A percentile compares a stretch with the other conserved stretches of the same genome.
Conservation (phyloP, 92 coral and sea anemone species). For the Anthopleura xanthogrammica region DNA sequence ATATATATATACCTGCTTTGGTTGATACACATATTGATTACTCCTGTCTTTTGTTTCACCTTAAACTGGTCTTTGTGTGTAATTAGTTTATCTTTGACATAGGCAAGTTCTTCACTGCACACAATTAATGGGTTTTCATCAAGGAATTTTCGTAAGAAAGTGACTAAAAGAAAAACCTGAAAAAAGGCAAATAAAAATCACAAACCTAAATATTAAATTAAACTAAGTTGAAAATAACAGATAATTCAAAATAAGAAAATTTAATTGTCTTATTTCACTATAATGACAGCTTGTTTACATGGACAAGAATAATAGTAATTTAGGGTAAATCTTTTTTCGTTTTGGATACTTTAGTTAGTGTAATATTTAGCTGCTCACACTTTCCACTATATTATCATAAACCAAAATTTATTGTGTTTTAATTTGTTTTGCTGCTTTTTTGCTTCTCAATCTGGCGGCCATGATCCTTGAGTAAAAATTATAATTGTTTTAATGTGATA, state of each 20-base stretch:
- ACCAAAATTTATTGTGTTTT: too few relatives aligned
- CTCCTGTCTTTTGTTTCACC: conserved; percentile 89
- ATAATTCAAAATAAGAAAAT: not conserved
- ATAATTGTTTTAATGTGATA: too few relatives aligned
- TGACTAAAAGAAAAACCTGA: conserved; percentile 63
- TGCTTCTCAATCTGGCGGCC: too few relatives aligned
- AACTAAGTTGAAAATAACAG: not conserved
- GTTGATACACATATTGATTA: conserved; percentile 57
- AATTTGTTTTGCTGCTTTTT: too few relatives aligned
- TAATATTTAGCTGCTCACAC: too few relatives aligned
- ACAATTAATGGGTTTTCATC: conserved; percentile 94
- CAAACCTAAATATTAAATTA: not conserved
- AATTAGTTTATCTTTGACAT: conserved; percentile 73
- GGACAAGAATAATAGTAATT: too few relatives aligned
- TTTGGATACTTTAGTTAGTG: too few relatives aligned
- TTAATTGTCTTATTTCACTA: too few relatives aligned
- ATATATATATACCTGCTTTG: conserved; percentile 60
- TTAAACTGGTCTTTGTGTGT: conserved; percentile 74
- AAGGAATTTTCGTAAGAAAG: conserved; percentile 82
- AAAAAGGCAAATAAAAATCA: conserved; percentile 1
- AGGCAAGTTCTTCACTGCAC: conserved; percentile 89
- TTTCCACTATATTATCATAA: too few relatives aligned
- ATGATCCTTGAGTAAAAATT: too few relatives aligned
- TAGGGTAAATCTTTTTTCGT: too few relatives aligned
- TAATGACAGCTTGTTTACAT: too few relatives aligned